Evolutionary conservation across 1,140 invertebrate species (phyloP).

Genomic region (Drosophila truncata): DNA sequence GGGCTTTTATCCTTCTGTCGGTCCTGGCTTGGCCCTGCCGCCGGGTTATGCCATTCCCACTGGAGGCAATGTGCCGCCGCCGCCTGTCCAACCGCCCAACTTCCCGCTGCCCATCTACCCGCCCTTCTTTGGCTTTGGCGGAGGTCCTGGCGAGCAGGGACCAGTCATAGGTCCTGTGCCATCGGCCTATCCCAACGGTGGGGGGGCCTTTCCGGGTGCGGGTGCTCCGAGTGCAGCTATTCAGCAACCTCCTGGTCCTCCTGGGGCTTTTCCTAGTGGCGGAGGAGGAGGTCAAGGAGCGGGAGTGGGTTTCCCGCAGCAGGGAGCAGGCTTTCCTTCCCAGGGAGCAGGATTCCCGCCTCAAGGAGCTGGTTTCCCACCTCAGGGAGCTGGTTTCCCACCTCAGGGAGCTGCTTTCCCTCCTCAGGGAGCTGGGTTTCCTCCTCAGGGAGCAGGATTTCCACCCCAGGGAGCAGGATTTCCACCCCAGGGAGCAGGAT

Average conservation of each 20-base stretch:
- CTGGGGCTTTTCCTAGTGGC: slow-evolving; percentile 4
- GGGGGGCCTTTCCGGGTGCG: not conserved
- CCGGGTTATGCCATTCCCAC: slow-evolving; percentile 62
- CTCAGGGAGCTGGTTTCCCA: slow-evolving; percentile 10
- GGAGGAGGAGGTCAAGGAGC: not conserved
- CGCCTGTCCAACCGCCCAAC: slow-evolving; percentile 54
- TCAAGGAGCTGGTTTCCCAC: slow-evolving; percentile 7
- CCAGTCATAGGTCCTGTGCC: slow-evolving; percentile 26
- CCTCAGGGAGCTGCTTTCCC: slow-evolving; percentile 13
- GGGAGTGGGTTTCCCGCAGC: slow-evolving; percentile 2
- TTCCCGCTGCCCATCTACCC: slow-evolving; percentile 74
- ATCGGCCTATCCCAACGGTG: slow-evolving; percentile 46
- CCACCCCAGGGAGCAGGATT: slow-evolving; percentile 1
- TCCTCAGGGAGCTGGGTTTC: slow-evolving; percentile 3
- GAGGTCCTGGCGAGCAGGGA: slow-evolving; percentile 21
- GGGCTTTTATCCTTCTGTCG: slow-evolving; percentile 48
- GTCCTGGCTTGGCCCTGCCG: slow-evolving; percentile 50
- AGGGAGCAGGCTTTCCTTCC: slow-evolving; percentile 12
- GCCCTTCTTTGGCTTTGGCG: slow-evolving; percentile 67
- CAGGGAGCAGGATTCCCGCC: slow-evolving; percentile 5
- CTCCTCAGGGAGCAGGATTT: slow-evolving; percentile 7
- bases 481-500: not conserved
- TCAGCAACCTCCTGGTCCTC: slow-evolving; percentile 17
- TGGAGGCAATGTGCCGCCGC: slow-evolving; percentile 44
- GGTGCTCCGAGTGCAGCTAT: slow-evolving; percentile 23